These are phyloP conservation scores for Melanogrammus aeglefinus DNA, from an alignment of 2,797 vertebrate species.

Conservation along the genomic window DNA sequence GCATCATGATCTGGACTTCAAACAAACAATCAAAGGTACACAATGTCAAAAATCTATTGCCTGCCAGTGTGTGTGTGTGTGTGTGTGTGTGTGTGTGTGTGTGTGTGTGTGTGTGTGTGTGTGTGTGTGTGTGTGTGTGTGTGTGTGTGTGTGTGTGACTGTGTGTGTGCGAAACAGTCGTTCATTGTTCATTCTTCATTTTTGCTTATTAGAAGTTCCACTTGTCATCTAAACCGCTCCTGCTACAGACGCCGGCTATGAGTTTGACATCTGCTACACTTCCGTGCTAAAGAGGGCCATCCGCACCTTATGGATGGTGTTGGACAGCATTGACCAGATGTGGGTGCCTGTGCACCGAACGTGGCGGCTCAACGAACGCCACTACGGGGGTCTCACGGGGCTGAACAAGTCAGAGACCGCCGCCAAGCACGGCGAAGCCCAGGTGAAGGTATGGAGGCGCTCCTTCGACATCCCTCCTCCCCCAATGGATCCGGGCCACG, in stretches of 20 bases:
- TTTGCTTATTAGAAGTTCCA: neutral
- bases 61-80: too few relatives aligned
- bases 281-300: slow-evolving; percentile 93
- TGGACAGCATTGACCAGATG: slow-evolving; percentile 94
- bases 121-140: too few relatives aligned
- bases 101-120: too few relatives aligned
- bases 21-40: neutral
- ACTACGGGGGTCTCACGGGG: slow-evolving; percentile 92
- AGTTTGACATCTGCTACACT: slow-evolving; percentile 96
- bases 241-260: slow-evolving; percentile 81
- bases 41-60: too few relatives aligned
- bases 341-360: slow-evolving; percentile 92
- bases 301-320: slow-evolving; percentile 88
- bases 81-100: too few relatives aligned
- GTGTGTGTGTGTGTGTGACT: too few relatives aligned
- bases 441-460: slow-evolving; percentile 96
- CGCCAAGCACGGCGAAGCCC: slow-evolving; percentile 89
- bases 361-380: slow-evolving; percentile 92
- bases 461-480: slow-evolving; percentile 89
- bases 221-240: neutral
- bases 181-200: neutral
- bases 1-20: neutral
- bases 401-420: slow-evolving; percentile 95
- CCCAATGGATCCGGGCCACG: slow-evolving; percentile 86
- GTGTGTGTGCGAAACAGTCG: neutral